Conservation (phyloP, 1,140 invertebrate genomes). For the Colletes gigas region DNA sequence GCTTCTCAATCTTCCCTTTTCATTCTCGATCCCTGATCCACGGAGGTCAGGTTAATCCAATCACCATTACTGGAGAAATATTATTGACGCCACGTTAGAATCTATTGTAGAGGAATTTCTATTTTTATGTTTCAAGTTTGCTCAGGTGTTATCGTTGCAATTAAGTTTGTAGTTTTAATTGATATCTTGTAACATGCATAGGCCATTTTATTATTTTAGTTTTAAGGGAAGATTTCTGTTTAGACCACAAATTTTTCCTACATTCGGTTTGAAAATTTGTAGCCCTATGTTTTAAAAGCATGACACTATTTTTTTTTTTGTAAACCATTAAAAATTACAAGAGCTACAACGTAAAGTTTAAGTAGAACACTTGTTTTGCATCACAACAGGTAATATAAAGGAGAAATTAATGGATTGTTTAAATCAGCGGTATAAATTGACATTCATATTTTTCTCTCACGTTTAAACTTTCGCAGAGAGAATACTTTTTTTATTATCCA, state of each 20-base stretch:
- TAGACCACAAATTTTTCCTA: too few species aligned
- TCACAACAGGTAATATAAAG: not conserved
- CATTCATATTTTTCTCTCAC: constrained; percentile 22
- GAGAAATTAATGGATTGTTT: constrained; percentile 11
- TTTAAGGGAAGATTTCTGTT: too few species aligned
- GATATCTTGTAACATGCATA: too few species aligned
- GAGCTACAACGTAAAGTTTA: too few species aligned
- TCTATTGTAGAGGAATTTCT: not conserved
- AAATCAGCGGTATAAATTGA: constrained; percentile 35
- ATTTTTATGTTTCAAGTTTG: not conserved
- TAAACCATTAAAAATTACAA: too few species aligned
- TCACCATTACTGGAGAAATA: constrained; percentile 18
- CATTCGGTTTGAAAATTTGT: too few species aligned
- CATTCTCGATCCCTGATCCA: not conserved
- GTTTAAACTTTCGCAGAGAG: constrained; percentile 8
- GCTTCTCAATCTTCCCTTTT: constrained; percentile 10
- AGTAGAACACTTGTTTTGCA: not conserved
- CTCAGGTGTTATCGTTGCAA: not conserved
- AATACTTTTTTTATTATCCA: constrained; percentile 58
- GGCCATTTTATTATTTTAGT: too few species aligned
- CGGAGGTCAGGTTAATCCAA: constrained; percentile 32
- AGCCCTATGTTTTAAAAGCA: too few species aligned
- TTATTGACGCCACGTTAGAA: constrained; percentile 19
- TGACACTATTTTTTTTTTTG: too few species aligned
- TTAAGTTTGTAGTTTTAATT: not conserved